Base-by-base conservation (phyloP, 2,888 invertebrate genomes). In the Synergus japonicus region DNA sequence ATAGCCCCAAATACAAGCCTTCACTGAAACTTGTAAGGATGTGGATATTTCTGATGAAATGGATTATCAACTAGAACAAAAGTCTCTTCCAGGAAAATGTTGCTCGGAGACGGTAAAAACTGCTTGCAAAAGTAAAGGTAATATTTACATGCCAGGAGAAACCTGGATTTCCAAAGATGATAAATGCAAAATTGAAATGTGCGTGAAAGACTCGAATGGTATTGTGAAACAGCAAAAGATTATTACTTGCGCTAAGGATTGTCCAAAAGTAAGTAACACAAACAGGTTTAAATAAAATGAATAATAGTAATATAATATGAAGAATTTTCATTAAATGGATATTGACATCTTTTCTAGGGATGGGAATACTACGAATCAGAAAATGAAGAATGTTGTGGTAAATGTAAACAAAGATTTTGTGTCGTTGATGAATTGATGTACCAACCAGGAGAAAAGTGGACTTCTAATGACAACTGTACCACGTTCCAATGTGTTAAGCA, bases 391-490 rank as follows among this genome's bases (percentile, higher is more conserved):
- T 96, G 96, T 87, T 96, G 96, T 88, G 96, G 96, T 1, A 93
- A 92, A 65, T 96, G 96, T 84, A 92, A 93, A 58, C 95, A 95
- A 89, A 92, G 92, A 0, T 92, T 93, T 37, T 96, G 96, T 79
- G 88, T 95, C 0, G 90, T 93, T 2, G 94, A 93, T 0, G 93
- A 93, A 0, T 88, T 91, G 0, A 85, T 94, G 0, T 93, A 93
- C 67, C 86, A 92, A 41, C 93, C 94, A 0, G 94, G 94, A n/a
- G 91, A 93, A 0, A 92, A 90, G 0, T 96, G 96, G 96, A 89
- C 91, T 9, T 95, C 95, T 0, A 83, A 89, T 0, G 95, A 96
- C 89, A 95, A 95, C 87, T 96, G 96, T 90, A 96, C 95, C 0
- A 93, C 92, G 22, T 96, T 92, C 89, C 89, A 92, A 7, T 96